Base-by-base conservation (phyloP, 2,888 invertebrate genomes). In the Linnaemya tessellans region DNA sequence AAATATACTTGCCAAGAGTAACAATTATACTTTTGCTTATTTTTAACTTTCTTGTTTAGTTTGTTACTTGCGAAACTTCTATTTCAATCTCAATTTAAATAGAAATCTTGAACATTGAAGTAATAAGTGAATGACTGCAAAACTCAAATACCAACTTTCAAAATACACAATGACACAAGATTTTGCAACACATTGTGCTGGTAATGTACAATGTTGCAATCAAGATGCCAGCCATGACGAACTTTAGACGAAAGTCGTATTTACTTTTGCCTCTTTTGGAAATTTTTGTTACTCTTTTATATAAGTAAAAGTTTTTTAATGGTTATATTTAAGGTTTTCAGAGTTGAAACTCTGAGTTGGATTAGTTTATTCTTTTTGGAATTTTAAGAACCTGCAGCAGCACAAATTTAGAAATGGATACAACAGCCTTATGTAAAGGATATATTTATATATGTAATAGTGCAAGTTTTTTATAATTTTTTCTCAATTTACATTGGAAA, bases 201-300 rank as follows among this genome's bases (percentile, higher is more conserved):
- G 38, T 13, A 56, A 25, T 18, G 15, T 18, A 20, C 43, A 46
- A 22, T 38, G 51, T 38, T 3, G 22, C 22, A 60, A 5, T 58
- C 58, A 71, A 46, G 8, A 71, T 58, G 25, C 58, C 58, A 58
- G 60, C 7, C 60, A 58, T 60, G 49, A 38, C 22, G 38, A 54
- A 68, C 68, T 68, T 73, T 73, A 60, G n/a, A 60, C 20, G 60
- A 38, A 73, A 73, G 46, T 60, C 46, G 38, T 49, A 11, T 62
- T 60, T 60, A 13, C 49, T 20, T 58, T 49, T 20, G n/a, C 10
- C 4, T 13, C 49, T 20, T 30, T 7, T 20, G 1, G 8, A 18
- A 51, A 13, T 56, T 62, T 30, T 35, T 15, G 1, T 11, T 46
- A n/a, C 46, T 13, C 60, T 73, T 35, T 30, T 18, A 15, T n/a